Evolutionary conservation across 1,140 invertebrate genomes (phyloP).

Genomic region (Oscheius sp.): DNA sequence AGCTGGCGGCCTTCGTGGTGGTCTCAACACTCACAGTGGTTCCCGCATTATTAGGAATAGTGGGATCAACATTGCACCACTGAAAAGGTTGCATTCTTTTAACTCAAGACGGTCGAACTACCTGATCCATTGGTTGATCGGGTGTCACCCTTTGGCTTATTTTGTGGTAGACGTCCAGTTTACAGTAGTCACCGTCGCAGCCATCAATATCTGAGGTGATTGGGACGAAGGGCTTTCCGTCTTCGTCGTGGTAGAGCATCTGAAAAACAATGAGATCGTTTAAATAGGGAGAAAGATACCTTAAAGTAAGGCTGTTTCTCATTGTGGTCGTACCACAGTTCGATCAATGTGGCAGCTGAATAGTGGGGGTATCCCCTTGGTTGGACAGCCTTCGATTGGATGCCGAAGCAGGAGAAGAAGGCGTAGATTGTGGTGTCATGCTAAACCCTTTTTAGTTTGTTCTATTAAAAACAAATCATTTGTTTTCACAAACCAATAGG

Average conservation of each 20-base stretch:
- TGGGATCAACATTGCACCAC: slow-evolving; percentile 8
- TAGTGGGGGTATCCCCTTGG: slow-evolving; percentile 17
- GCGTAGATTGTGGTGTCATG: slow-evolving; percentile 26
- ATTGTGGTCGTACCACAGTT: slow-evolving; percentile 4
- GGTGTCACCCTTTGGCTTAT: not conserved
- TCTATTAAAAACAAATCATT: not conserved
- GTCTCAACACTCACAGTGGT: no score
- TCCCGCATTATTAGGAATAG: no score
- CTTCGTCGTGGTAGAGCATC: slow-evolving; percentile 17
- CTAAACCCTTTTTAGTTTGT: not conserved
- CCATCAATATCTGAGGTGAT: slow-evolving; percentile 15
- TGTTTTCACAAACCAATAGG: no score
- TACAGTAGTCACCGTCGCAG: not conserved
- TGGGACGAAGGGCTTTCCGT: not conserved
- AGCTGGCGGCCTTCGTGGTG: no score
- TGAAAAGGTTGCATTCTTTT: not conserved
- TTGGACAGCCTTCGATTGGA: slow-evolving; percentile 6
- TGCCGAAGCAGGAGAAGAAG: slow-evolving; percentile 19
- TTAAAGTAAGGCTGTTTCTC: slow-evolving; percentile 18
- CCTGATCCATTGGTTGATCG: slow-evolving; percentile 23
- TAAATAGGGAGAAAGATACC: no score
- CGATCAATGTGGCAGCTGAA: slow-evolving; percentile 15
- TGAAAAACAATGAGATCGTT: no score
- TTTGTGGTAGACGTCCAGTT: slow-evolving; percentile 3
- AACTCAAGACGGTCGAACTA: not conserved